These are phyloP conservation scores for Coregonus suidteri DNA, from an alignment of 2,797 vertebrate genomes.

Conservation along the genomic window DNA sequence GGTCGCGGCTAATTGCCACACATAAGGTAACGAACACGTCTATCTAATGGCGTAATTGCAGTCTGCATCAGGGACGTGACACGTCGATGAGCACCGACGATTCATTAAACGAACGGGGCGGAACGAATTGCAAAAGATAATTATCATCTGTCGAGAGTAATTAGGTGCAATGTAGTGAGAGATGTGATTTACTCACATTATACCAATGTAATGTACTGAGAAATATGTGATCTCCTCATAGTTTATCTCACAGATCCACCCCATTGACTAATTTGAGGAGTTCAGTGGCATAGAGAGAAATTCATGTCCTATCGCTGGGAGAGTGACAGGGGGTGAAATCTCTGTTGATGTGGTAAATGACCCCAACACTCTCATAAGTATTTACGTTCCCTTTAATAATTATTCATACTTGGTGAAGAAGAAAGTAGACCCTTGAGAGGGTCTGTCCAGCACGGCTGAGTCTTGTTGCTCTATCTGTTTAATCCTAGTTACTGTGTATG, in stretches of 20 bases:
- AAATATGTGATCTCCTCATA: slow-evolving; percentile 21
- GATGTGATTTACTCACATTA: slow-evolving; percentile 56
- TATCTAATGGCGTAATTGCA: slow-evolving; percentile 73
- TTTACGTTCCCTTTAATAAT: slow-evolving; percentile 55
- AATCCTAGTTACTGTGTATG: slow-evolving; percentile 44
- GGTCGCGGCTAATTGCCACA: slow-evolving; percentile 67
- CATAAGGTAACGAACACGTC: slow-evolving; percentile 70
- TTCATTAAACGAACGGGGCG: slow-evolving; percentile 63
- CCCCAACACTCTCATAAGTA: slow-evolving; percentile 43
- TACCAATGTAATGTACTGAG: slow-evolving; percentile 15
- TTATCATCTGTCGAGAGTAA: slow-evolving; percentile 74
- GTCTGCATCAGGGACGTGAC: slow-evolving; percentile 45
- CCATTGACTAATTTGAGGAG: slow-evolving; percentile 46
- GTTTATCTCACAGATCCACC: slow-evolving; percentile 44
- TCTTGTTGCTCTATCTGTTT: slow-evolving; percentile 36
- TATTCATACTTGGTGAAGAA: slow-evolving; percentile 55
- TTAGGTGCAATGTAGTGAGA: slow-evolving; percentile 65
- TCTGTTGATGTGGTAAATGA: slow-evolving; percentile 52
- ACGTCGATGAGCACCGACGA: slow-evolving; percentile 36
- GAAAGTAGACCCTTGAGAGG: slow-evolving; percentile 49
- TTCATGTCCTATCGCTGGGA: slow-evolving; percentile 38
- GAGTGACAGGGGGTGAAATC: slow-evolving; percentile 58
- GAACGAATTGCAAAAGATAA: slow-evolving; percentile 70
- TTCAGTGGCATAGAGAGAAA: slow-evolving; percentile 29
- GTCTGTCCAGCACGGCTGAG: slow-evolving; percentile 43